Percentiles rank a stretch among this genome's conserved stretches.
Conservation (phyloP, 1,140 invertebrate species). For the Lasaia peninsularis region DNA sequence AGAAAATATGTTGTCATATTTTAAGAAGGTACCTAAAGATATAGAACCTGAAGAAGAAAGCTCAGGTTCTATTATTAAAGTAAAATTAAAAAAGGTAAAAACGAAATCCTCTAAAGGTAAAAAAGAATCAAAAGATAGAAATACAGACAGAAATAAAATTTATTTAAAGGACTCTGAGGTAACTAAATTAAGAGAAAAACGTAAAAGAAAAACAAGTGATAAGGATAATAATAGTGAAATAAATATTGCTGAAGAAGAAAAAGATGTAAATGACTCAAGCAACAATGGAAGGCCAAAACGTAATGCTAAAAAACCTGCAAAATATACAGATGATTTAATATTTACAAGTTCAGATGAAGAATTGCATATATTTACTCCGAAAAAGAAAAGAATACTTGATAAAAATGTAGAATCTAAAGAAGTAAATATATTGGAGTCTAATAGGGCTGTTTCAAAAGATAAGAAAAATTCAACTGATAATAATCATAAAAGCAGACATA, state of each 20-base stretch:
- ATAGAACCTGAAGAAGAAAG: constrained; percentile 26
- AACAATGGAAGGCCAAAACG: constrained; percentile 47
- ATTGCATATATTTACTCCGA: constrained; percentile 62
- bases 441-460: background rate
- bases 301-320: constrained; percentile 55
- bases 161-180: background rate
- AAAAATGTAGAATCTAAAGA: constrained; percentile 10
- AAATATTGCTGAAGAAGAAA: constrained; percentile 16
- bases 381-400: constrained; percentile 53
- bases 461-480: background rate
- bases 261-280: constrained; percentile 7
- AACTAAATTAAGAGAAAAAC: background rate
- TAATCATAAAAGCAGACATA: constrained; percentile 3
- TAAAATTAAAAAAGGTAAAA: constrained; percentile 49
- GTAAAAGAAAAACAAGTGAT: background rate
- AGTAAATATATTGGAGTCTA: background rate
- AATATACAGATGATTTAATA: constrained; percentile 55
- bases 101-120: constrained; percentile 20
- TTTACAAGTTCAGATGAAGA: constrained; percentile 62
- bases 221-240: constrained; percentile 35
- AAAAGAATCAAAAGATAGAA: background rate
- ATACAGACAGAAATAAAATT: too few relatives aligned
- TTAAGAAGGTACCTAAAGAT: constrained; percentile 60
- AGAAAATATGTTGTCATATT: constrained; percentile 79
- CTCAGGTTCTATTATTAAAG: constrained; percentile 43